Conservation (phyloP, 2,888 invertebrate species). For the Ornithoptera priamus region DNA sequence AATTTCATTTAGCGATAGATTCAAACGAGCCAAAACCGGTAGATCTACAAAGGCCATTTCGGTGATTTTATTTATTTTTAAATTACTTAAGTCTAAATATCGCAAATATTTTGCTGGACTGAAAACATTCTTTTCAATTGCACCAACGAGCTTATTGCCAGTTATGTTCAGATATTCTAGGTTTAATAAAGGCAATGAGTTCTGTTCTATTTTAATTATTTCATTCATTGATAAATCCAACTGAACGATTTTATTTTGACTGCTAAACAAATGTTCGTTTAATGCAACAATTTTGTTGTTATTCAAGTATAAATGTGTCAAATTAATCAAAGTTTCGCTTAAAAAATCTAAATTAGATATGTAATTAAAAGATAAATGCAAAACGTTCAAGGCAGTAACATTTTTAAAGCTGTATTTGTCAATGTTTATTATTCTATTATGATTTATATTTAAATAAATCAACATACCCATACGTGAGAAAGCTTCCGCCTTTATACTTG, state of each 20-base stretch:
- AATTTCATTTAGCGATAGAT: conserved; percentile 60
- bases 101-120: conserved; percentile 60
- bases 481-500: conserved; percentile 44
- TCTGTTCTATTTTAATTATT: conserved; percentile 49
- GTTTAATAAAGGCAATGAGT: conserved; percentile 54
- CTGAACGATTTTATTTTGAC: conserved; percentile 47
- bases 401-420: conserved; percentile 49
- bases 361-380: conserved; percentile 60
- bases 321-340: conserved; percentile 42
- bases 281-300: conserved; percentile 51
- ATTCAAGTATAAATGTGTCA: conserved; percentile 54
- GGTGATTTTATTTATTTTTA: conserved; percentile 51
- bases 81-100: conserved; percentile 57
- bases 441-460: conserved; percentile 53
- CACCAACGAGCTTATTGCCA: conserved; percentile 51
- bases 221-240: conserved; percentile 60
- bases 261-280: conserved; percentile 43
- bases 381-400: conserved; percentile 38
- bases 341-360: conserved; percentile 51
- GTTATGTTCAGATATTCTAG: conserved; percentile 58
- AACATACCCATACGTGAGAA: conserved; percentile 49
- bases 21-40: conserved; percentile 56
- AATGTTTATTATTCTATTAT: conserved; percentile 49
- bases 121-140: conserved; percentile 47
- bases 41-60: conserved; percentile 55